These are phyloP conservation scores for Leptinotarsa lineolata DNA, from an alignment of 1,140 invertebrate genomes.

Conservation along the genomic window DNA sequence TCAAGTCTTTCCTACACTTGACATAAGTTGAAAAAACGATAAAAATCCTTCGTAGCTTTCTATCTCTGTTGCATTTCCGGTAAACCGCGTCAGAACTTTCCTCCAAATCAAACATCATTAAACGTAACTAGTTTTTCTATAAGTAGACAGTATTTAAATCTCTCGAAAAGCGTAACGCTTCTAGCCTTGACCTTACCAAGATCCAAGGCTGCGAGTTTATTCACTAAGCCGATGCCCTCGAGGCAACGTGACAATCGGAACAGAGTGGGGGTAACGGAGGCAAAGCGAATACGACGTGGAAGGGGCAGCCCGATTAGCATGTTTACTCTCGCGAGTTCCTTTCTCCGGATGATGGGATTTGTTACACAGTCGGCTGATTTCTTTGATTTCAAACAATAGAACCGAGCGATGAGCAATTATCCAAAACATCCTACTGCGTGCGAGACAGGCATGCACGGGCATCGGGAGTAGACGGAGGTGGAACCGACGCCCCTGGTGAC, in stretches of 20 bases:
- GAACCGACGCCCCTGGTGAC: not conserved
- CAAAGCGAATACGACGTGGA: not conserved
- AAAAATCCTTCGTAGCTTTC: no score
- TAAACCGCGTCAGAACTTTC: not conserved
- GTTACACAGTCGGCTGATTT: slow-evolving; percentile 29
- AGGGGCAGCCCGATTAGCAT: not conserved
- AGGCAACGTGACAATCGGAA: not conserved
- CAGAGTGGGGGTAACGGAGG: not conserved
- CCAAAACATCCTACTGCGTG: not conserved
- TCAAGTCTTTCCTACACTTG: no score
- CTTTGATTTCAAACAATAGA: slow-evolving; percentile 32
- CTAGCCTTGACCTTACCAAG: slow-evolving; percentile 29
- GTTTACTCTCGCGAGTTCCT: not conserved
- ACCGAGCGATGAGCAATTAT: slow-evolving; percentile 10
- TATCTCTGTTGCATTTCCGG: slow-evolving; percentile 7
- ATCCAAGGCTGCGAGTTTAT: slow-evolving; percentile 42
- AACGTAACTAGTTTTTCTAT: slow-evolving; percentile 2
- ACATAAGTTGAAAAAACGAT: no score
- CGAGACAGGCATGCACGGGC: not conserved
- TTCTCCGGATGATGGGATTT: slow-evolving; percentile 1
- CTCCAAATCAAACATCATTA: slow-evolving; percentile 19
- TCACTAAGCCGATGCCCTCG: slow-evolving; percentile 30
- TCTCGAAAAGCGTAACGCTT: slow-evolving; percentile 31
- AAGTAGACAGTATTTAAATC: slow-evolving; percentile 16
- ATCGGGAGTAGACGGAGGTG: not conserved